Base-by-base conservation (phyloP, 2,797 vertebrate genomes). In the Acrocephalus scirpaceus region DNA sequence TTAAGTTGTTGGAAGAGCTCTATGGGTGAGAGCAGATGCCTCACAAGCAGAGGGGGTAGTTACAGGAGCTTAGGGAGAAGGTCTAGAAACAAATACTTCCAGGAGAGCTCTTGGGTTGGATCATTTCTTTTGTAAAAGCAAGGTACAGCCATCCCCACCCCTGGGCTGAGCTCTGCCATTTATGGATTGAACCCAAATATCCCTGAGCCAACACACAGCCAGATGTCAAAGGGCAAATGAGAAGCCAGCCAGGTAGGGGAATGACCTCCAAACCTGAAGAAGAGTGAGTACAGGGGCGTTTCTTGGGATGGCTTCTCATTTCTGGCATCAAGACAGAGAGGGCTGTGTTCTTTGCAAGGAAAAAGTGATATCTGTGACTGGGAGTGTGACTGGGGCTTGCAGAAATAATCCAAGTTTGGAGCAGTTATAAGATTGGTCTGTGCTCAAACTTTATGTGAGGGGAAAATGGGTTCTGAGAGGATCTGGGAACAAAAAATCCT, bases 301-400 rank as follows among this genome's bases (percentile, higher is more conserved):
- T 61, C 58, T 58, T 57, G 38, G 8, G n/a, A 13, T 13, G 44
- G n/a, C 32, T 64, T 38, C 71, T 77, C 1, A 9, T 27, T 76
- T 19, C 69, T 80, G 82, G 47, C 36, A 11, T 34, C 23, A 20
- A 3, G 3, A 4, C 1, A 1, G 45, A 30, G 73, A 53, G 34
- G 25, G 17, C 2, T 13, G 50, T n/a, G 25, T 16, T 53, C 71
- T 69, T 79, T 60, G 32, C 40, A 57, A 75, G 44, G 50, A 18
- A 32, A 30, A 44, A 3, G 7, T 3, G 16, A 4, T 51, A 4
- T 20, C 6, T 1, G 3, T 54, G 76, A 4, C 17, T 47, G 36
- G 50, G 34, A 88, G 75, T 1, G 0, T 34, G 72, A 18, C 29
- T 58, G 81, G 8, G 36, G 16, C 66, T 91, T 17, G 26, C 88